phyloP scores from a whole-genome alignment of 37 sponge, comb jelly and placozoan species.

The Eunapius fragilis region DNA sequence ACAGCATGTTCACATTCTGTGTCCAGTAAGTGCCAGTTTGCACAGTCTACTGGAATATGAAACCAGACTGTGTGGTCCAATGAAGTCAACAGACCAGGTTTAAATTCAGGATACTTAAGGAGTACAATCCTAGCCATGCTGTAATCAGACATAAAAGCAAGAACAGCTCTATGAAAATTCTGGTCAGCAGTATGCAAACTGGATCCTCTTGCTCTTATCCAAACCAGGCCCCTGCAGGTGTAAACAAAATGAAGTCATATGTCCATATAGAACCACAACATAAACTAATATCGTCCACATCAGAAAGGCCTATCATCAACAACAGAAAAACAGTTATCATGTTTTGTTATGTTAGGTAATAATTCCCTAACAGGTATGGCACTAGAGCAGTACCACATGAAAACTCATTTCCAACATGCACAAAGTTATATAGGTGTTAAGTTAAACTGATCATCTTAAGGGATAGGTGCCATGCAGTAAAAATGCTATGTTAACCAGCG shows the following conservation, averaged over 20 bases:
- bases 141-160: constrained; percentile 16
- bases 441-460: no score
- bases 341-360: no score
- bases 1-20: constrained; percentile 21
- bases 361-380: no score
- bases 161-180: constrained; percentile 10
- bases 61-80: constrained; percentile 26
- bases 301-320: no score
- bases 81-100: constrained; percentile 5
- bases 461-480: no score
- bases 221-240: background rate
- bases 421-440: no score
- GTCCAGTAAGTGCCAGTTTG: constrained; percentile 10
- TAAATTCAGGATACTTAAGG: constrained; percentile 10
- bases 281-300: no score
- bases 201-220: background rate
- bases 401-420: no score
- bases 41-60: background rate
- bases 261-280: no score
- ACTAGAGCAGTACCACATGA: no score
- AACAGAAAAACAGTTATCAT: no score
- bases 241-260: background rate
- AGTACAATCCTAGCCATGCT: background rate
- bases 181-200: background rate
- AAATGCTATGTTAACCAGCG: no score